Conservation (phyloP, 2,888 invertebrate species). For the Nephrotoma appendiculata region DNA sequence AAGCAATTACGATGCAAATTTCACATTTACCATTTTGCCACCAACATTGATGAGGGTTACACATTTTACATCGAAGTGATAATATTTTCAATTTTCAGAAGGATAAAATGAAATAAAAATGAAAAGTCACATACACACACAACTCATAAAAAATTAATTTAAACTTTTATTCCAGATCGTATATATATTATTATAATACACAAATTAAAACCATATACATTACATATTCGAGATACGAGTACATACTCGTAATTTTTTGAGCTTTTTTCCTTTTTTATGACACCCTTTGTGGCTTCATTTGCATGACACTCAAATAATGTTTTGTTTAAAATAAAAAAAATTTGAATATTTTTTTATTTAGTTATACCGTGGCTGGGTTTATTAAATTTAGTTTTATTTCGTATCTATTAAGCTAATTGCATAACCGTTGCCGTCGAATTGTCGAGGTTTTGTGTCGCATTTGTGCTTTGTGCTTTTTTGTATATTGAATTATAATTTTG, state of each 20-base stretch:
- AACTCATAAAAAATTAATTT: background rate
- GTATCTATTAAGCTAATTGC: background rate
- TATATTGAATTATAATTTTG: background rate
- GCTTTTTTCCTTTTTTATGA: background rate
- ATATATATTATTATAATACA: background rate
- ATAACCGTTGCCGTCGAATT: background rate
- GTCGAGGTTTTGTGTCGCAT: background rate
- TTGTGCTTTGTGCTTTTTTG: background rate
- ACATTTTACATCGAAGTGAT: background rate
- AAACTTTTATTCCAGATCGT: background rate
- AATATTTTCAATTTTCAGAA: background rate
- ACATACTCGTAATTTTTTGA: background rate
- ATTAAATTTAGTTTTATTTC: background rate
- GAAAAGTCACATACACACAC: background rate
- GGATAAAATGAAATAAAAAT: background rate
- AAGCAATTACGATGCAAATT: background rate
- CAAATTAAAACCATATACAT: background rate
- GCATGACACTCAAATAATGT: background rate
- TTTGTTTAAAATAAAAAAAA: background rate
- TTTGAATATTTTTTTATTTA: background rate
- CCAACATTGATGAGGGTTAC: background rate
- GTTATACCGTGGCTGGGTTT: background rate
- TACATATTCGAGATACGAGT: too few relatives aligned
- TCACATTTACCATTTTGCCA: background rate
- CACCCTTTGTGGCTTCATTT: background rate